These are phyloP conservation scores for Phrynocephalus forsythii DNA, from an alignment of 2,797 vertebrate genomes.

Conservation along the genomic window DNA sequence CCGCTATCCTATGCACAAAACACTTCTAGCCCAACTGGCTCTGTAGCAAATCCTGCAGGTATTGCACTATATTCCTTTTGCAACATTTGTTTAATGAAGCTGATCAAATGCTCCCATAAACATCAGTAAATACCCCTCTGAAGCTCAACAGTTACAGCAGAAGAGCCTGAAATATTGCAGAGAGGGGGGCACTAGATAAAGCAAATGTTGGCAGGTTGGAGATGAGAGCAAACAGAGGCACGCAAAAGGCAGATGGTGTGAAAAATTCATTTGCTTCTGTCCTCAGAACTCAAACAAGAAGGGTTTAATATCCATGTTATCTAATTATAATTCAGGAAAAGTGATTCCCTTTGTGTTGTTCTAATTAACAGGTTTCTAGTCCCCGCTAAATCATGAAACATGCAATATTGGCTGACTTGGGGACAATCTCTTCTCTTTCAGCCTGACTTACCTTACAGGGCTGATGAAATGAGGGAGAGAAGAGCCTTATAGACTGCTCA, in stretches of 20 bases:
- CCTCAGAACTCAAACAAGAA: slow-evolving; percentile 1
- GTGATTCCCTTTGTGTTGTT: background rate
- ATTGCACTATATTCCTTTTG: background rate
- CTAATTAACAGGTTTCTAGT: background rate
- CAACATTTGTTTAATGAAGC: background rate
- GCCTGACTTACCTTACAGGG: too few relatives aligned
- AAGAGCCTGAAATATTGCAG: background rate
- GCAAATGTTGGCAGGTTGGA: background rate
- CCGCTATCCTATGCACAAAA: background rate
- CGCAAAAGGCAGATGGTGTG: background rate
- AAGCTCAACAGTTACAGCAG: background rate
- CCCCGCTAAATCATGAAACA: too few relatives aligned
- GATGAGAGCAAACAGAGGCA: background rate
- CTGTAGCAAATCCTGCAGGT: background rate
- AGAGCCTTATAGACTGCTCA: too few relatives aligned
- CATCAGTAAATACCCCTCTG: background rate
- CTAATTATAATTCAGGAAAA: background rate
- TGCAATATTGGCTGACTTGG: too few relatives aligned
- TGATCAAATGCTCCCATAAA: background rate
- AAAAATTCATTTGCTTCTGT: slow-evolving; percentile 5
- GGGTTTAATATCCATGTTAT: background rate
- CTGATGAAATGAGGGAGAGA: too few relatives aligned
- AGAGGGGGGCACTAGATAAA: background rate
- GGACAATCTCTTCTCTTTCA: too few relatives aligned
- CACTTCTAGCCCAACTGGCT: background rate